A percentile compares a stretch with the other conserved stretches of the same genome.
phyloP scores from a whole-genome alignment of 2,888 invertebrate genomes.

The Eupeodes latifasciatus region DNA sequence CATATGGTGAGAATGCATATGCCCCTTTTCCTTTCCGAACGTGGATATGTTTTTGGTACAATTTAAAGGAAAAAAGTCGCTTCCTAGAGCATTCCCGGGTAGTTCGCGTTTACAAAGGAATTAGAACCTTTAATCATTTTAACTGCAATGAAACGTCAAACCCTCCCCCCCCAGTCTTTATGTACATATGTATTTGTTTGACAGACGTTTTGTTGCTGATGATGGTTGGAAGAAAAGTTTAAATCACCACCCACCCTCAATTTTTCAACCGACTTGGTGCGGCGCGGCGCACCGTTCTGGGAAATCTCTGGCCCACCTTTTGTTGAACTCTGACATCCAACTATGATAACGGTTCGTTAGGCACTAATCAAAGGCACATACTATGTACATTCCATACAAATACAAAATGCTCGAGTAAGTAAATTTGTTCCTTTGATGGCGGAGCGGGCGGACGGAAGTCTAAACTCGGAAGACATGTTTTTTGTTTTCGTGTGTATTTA shows the following conservation, averaged over 20 bases:
- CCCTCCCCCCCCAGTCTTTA: constrained; percentile 6
- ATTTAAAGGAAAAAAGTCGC: constrained; percentile 20
- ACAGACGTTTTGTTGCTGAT: constrained; percentile 4
- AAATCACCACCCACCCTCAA: constrained; percentile 49
- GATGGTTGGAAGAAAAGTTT: constrained; percentile 44
- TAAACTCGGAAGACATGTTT: constrained; percentile 11
- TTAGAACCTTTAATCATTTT: constrained; percentile 71
- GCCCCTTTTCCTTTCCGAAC: not conserved
- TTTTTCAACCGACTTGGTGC: not conserved
- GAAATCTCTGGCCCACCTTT: constrained; percentile 48
- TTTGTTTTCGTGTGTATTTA: constrained; percentile 10
- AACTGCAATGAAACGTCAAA: constrained; percentile 47
- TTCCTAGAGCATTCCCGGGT: constrained; percentile 10
- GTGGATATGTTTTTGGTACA: constrained; percentile 8
- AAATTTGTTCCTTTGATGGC: constrained; percentile 62
- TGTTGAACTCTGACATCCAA: constrained; percentile 66
- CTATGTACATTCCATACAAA: constrained; percentile 1
- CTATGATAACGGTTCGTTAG: constrained; percentile 74
- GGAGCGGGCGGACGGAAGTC: constrained; percentile 20
- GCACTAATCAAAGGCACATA: constrained; percentile 73
- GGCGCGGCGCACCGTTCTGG: not conserved
- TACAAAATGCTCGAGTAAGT: constrained; percentile 67
- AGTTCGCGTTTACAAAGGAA: constrained; percentile 45
- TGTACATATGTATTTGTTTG: not conserved
- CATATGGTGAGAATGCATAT: constrained; percentile 45